These are phyloP conservation scores for Pseudochirops corinnae DNA, from an alignment of 2,797 vertebrate species.

Conservation along the genomic window DNA sequence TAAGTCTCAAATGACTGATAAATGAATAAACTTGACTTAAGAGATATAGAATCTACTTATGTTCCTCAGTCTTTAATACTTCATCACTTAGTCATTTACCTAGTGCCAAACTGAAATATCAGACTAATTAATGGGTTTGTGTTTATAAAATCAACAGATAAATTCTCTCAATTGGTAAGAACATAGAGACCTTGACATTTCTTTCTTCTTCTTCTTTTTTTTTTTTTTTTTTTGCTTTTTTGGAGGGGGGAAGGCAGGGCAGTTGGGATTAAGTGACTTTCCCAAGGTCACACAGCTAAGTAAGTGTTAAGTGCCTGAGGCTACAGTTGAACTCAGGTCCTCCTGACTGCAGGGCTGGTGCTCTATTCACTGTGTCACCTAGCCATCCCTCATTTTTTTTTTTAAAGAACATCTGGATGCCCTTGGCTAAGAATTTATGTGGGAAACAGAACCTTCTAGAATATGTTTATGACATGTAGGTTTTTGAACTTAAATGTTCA, in stretches of 20 bases:
- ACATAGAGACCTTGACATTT: slow-evolving; percentile 29
- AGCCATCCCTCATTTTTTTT: not conserved
- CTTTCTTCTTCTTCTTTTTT: not conserved
- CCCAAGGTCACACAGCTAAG: too few relatives aligned
- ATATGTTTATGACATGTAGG: not conserved
- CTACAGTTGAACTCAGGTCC: too few relatives aligned
- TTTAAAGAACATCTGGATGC: slow-evolving; percentile 56
- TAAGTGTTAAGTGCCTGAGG: too few relatives aligned
- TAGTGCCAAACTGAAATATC: slow-evolving; percentile 20
- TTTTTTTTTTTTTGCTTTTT: too few relatives aligned
- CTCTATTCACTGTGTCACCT: too few relatives aligned
- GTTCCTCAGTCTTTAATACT: not conserved
- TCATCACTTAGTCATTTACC: not conserved
- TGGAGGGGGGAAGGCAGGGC: too few relatives aligned
- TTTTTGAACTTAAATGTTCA: not conserved
- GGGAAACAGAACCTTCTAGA: not conserved
- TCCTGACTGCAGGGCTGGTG: too few relatives aligned
- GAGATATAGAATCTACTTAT: slow-evolving; percentile 35
- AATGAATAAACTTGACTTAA: slow-evolving; percentile 20
- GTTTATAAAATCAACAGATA: slow-evolving; percentile 44
- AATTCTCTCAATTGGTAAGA: slow-evolving; percentile 23
- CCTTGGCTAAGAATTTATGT: slow-evolving; percentile 14
- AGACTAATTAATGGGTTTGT: slow-evolving; percentile 38
- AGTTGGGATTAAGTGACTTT: too few relatives aligned
- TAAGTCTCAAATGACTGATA: not conserved